phyloP scores from a whole-genome alignment of 2,797 vertebrate species.

The Sciurus carolinensis region DNA sequence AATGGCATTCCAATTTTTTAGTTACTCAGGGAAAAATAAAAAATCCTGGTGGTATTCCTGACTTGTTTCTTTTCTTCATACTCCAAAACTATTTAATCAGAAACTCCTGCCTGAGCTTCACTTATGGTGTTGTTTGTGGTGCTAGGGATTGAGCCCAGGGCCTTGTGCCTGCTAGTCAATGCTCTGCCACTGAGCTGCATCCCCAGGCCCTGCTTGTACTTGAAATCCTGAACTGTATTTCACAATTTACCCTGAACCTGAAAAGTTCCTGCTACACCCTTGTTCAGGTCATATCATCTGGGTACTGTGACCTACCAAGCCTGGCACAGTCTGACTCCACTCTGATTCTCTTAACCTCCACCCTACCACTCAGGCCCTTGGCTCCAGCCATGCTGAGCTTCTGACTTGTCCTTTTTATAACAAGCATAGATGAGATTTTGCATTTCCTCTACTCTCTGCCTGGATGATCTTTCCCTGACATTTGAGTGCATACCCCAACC shows the following conservation, averaged over 20 bases:
- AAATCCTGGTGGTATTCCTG: not conserved
- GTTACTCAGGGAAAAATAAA: not conserved
- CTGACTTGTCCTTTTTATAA: not conserved
- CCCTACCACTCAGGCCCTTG: not conserved
- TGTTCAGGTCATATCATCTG: not conserved
- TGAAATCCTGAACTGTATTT: not conserved
- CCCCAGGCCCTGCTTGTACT: not conserved
- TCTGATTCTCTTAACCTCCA: not conserved
- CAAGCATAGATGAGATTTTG: not conserved
- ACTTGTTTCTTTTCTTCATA: not conserved
- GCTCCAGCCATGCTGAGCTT: not conserved
- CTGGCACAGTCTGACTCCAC: not conserved
- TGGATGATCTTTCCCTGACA: not conserved
- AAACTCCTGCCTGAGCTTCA: not conserved
- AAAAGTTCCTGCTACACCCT: not conserved
- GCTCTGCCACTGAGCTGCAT: not conserved
- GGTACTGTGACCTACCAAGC: rapidly evolving
- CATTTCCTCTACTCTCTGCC: not conserved
- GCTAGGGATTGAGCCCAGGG: not conserved
- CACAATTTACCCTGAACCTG: not conserved
- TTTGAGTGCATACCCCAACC: not conserved
- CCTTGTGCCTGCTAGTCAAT: not conserved
- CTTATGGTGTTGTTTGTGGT: not conserved
- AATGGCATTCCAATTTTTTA: not conserved
- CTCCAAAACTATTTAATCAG: not conserved